Conservation (phyloP, 2,888 invertebrate species). For the Boloria selene region DNA sequence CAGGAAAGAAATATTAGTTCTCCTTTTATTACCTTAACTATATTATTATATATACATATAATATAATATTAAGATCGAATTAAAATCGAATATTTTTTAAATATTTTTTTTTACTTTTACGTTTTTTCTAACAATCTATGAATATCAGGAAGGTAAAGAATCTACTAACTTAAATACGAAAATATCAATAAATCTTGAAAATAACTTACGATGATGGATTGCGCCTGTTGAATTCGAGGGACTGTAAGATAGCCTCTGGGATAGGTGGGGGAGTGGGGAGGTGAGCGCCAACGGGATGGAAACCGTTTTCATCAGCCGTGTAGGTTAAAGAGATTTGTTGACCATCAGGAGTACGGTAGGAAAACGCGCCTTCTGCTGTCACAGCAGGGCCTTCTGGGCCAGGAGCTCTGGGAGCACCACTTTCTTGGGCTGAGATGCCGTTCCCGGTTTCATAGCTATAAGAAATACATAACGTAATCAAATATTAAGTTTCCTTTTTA, state of each 20-base stretch:
- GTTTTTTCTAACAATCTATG: too few species aligned
- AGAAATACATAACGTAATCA: constrained; percentile 11
- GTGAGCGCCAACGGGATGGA: constrained; percentile 84
- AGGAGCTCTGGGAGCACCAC: constrained; percentile 79
- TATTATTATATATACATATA: too few species aligned
- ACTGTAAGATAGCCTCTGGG: constrained; percentile 78
- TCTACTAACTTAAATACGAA: not conserved
- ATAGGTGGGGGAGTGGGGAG: constrained; percentile 83
- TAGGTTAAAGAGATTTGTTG: constrained; percentile 84
- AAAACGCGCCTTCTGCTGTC: constrained; percentile 85
- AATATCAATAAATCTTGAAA: constrained; percentile 10
- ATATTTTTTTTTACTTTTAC: too few species aligned
- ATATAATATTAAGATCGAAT: too few species aligned
- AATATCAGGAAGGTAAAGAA: too few species aligned
- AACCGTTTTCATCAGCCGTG: constrained; percentile 88
- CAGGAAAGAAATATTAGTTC: too few species aligned
- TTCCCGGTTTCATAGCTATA: constrained; percentile 85
- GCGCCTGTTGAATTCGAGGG: constrained; percentile 75
- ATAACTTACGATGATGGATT: constrained; percentile 72
- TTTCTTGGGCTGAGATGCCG: constrained; percentile 84
- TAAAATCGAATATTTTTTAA: too few species aligned
- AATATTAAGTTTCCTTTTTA: too few species aligned
- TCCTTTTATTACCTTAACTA: too few species aligned
- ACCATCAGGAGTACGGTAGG: constrained; percentile 86
- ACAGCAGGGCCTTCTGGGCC: constrained; percentile 80